phyloP scores from a whole-genome alignment of 2,888 invertebrate species.

The Choreutis nemorana region DNA sequence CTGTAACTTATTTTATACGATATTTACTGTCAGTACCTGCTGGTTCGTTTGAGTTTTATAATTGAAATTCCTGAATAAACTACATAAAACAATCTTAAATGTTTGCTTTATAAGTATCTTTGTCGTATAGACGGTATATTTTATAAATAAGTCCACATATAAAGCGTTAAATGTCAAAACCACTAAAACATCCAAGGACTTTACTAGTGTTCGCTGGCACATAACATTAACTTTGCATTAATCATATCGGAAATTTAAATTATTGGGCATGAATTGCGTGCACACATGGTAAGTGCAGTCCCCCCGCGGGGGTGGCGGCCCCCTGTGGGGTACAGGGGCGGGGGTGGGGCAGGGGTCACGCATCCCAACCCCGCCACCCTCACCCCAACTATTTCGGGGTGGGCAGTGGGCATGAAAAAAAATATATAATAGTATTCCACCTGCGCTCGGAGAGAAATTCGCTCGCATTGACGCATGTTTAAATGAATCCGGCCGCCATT shows the following conservation, averaged over 20 bases:
- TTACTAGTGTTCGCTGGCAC: no score
- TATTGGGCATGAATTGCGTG: constrained; percentile 60
- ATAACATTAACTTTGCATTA: constrained; percentile 30
- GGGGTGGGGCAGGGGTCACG: constrained; percentile 35
- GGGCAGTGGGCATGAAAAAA: constrained; percentile 50
- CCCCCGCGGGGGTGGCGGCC: constrained; percentile 14
- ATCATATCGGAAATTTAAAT: constrained; percentile 63
- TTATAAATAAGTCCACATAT: no score
- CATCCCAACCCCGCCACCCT: constrained; percentile 40
- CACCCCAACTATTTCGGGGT: constrained; percentile 57
- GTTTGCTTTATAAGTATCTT: no score
- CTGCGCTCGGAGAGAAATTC: constrained; percentile 50
- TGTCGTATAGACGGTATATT: no score
- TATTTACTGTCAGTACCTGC: no score
- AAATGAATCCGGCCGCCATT: constrained; percentile 49
- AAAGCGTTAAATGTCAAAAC: no score
- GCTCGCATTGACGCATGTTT: constrained; percentile 42
- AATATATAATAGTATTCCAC: constrained; percentile 59
- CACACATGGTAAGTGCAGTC: constrained; percentile 46
- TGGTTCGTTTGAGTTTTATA: no score
- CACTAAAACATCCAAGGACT: no score
- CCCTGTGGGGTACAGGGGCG: constrained; percentile 14
- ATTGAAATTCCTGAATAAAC: no score
- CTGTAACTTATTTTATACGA: no score
- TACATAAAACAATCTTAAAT: no score